A percentile compares a stretch with the other conserved stretches of the same genome.
These are phyloP conservation scores for Pteropus alecto DNA, from an alignment of 2,113 vertebrate genomes.

Conservation along the genomic window DNA sequence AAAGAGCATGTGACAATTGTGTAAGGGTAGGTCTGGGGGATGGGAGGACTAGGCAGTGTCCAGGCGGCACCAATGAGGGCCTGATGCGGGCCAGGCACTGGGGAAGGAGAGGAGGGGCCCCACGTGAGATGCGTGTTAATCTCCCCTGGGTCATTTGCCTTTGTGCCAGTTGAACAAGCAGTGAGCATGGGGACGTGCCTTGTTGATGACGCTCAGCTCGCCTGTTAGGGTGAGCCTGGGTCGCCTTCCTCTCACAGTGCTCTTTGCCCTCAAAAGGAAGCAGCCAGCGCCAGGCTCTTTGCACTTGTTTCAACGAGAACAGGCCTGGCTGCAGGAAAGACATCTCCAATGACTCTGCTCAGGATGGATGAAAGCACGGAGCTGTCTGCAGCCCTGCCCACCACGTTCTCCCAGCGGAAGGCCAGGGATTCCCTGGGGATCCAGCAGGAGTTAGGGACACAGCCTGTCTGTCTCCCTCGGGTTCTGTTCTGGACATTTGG, in stretches of 20 bases:
- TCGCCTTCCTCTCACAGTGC: not conserved
- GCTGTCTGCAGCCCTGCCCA: not conserved
- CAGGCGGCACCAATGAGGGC: not conserved
- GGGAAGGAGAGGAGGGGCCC: fast-evolving
- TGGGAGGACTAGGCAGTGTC: not conserved
- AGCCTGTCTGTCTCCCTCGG: not conserved
- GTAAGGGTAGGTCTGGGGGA: not conserved
- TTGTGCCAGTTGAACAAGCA: not conserved
- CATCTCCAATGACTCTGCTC: not conserved
- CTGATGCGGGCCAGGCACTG: not conserved
- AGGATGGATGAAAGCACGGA: not conserved
- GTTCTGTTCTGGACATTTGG: not conserved
- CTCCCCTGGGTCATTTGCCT: not conserved
- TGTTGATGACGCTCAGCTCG: not conserved
- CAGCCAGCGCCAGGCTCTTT: not conserved
- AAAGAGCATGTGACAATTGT: not conserved
- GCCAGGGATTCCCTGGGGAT: not conserved
- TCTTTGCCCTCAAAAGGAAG: not conserved
- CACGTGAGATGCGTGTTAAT: not conserved
- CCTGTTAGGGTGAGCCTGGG: not conserved
- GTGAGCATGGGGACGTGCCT: not conserved
- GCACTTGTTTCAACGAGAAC: no score
- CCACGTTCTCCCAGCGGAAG: not conserved
- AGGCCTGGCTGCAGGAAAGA: not conserved
- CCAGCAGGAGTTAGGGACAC: not conserved